phyloP scores from a whole-genome alignment of 2,113 vertebrate genomes.

The Megaleporinus macrocephalus region DNA sequence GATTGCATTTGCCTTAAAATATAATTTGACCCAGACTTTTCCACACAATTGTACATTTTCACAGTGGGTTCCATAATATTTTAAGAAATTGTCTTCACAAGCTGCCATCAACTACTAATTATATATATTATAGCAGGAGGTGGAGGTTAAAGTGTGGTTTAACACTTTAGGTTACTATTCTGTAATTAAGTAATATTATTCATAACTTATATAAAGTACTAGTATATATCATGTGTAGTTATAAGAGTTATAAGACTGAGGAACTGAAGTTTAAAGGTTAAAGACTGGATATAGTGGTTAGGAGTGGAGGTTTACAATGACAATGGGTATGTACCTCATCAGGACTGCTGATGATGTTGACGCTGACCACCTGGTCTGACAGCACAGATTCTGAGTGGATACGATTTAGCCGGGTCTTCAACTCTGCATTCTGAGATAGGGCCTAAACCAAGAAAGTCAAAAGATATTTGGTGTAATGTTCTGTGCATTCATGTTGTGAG shows the following conservation, averaged over 20 bases:
- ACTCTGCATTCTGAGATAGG: slow-evolving; percentile 95
- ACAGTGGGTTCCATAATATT: background rate
- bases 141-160: too few species aligned
- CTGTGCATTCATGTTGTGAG: background rate
- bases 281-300: background rate
- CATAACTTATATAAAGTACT: too few species aligned
- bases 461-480: background rate
- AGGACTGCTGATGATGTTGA: slow-evolving; percentile 97
- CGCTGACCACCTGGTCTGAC: slow-evolving; percentile 96
- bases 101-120: too few species aligned
- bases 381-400: slow-evolving; percentile 98
- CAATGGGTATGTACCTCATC: slow-evolving; percentile 86
- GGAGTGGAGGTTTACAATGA: background rate
- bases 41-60: background rate
- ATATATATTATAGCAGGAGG: too few species aligned
- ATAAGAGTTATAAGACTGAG: too few species aligned
- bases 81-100: too few species aligned
- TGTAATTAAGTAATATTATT: too few species aligned
- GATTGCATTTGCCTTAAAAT: too few species aligned
- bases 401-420: slow-evolving; percentile 94
- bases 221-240: too few species aligned
- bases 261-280: background rate
- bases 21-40: too few species aligned
- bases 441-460: slow-evolving; percentile 76
- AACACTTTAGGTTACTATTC: too few species aligned